These are phyloP conservation scores for Porphyrio hochstetteri DNA, from an alignment of 2,113 vertebrate genomes.

Conservation along the genomic window DNA sequence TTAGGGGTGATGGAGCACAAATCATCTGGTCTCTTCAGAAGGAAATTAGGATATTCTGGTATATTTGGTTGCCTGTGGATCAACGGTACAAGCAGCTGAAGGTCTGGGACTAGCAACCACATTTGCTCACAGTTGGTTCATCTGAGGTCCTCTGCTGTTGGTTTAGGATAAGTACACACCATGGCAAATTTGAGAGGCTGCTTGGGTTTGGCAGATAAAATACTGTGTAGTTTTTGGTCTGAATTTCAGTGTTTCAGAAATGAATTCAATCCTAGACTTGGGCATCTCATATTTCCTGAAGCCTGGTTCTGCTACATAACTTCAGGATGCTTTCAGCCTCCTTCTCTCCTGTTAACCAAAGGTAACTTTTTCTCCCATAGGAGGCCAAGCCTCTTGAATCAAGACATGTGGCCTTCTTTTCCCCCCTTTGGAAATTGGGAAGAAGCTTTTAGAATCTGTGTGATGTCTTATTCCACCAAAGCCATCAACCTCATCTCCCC, in stretches of 20 bases:
- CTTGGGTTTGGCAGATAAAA: not conserved
- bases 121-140: not conserved
- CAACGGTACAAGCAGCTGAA: not conserved
- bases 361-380: not conserved
- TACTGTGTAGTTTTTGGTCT: not conserved
- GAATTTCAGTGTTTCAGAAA: not conserved
- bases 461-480: not conserved
- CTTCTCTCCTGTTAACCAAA: not conserved
- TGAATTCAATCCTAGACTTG: not conserved
- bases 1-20: not conserved
- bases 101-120: not conserved
- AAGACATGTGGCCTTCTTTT: not conserved
- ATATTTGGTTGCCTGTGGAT: not conserved
- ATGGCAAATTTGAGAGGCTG: not conserved
- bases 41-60: not conserved
- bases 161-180: not conserved
- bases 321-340: not conserved
- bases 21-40: not conserved
- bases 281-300: not conserved
- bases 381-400: not conserved
- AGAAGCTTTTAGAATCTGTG: not conserved
- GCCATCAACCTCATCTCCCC: not conserved
- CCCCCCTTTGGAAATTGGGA: not conserved
- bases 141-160: slow-evolving; percentile 5
- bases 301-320: not conserved